Evolutionary conservation across 2,113 vertebrate genomes (phyloP).

Genomic region (Corythoichthys intestinalis): DNA sequence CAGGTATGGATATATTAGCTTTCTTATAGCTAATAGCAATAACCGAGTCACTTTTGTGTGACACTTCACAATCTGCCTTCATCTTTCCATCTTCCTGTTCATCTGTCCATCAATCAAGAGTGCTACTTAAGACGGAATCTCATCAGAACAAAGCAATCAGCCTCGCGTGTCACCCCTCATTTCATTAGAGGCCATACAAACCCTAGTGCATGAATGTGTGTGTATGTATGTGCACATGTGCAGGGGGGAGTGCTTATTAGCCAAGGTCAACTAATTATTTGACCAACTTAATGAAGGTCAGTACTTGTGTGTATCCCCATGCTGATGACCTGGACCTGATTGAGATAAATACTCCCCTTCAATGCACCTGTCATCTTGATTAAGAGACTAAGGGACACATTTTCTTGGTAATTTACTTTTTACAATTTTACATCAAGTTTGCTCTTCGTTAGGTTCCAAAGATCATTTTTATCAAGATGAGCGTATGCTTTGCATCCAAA

Average conservation of each 20-base stretch:
- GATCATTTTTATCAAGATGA: neutral
- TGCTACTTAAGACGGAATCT: slow-evolving; percentile 59
- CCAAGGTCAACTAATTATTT: slow-evolving; percentile 76
- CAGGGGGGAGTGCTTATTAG: slow-evolving; percentile 64
- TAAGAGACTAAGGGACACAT: slow-evolving; percentile 42
- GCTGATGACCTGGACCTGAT: slow-evolving; percentile 61
- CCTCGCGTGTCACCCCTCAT: slow-evolving; percentile 47
- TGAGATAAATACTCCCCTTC: slow-evolving; percentile 68
- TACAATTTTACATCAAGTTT: neutral
- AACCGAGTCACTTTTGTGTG: slow-evolving; percentile 15
- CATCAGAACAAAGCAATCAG: slow-evolving; percentile 69
- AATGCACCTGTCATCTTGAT: slow-evolving; percentile 62
- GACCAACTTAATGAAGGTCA: slow-evolving; percentile 75
- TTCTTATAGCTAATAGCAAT: neutral
- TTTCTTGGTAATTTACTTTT: neutral
- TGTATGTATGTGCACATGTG: slow-evolving; percentile 27
- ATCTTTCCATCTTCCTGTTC: slow-evolving; percentile 28
- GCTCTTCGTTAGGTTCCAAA: neutral
- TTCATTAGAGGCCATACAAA: slow-evolving; percentile 57
- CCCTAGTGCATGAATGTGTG: slow-evolving; percentile 5
- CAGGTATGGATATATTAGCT: too few relatives aligned
- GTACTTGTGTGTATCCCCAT: slow-evolving; percentile 61
- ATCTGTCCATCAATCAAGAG: slow-evolving; percentile 55
- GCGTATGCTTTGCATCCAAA: neutral
- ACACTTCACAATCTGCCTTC: slow-evolving; percentile 8